Evolutionary conservation across 1,140 invertebrate genomes (phyloP), one percentile per base, ranked within the genome.

Genomic region (Leucophenga varia): DNA sequence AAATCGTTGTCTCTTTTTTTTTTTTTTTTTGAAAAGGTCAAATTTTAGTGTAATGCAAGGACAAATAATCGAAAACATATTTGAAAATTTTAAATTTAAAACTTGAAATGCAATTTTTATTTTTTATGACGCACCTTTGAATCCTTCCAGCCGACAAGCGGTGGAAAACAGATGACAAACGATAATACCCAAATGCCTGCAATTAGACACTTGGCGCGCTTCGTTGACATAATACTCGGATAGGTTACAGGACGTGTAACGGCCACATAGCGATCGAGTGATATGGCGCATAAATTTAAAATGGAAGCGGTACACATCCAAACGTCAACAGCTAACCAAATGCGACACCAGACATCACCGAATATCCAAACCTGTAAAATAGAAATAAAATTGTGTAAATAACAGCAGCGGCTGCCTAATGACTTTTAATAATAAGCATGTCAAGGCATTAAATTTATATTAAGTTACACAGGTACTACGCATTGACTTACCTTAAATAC

Each of bases 281-380:
- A 93, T 61, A 96, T 96, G 58, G 88, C 89, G 69, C 89, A 91
- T 20, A 97, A 83, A 77, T 95, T 96, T 42, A 96, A 79, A 58
- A 97, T 97, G 56, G 91, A 95, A 1, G 95, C 93, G 0, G 95
- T 97, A 76, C 94, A 82, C 87, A 97, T 90, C 89, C 94, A 93
- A 2, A 97, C 95, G 76, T 97, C 95, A 16, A 95, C 85, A 0
- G 93, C 93, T 47, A 95, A 77, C 92, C 92, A 96, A 50, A 93
- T 85, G 36, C 89, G 89, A 74, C 93, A 96, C 90, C 91, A 94
- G 16, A 91, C 79, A 74, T 90, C 86, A 30, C 92, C 92, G 67
- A 93, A 95, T 59, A 95, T 90, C 93, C 93, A 96, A 63, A 92
- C 84, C 84, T 93, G 79, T 8, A 84, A 82, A 52, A 30, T 40